phyloP scores from a whole-genome alignment of 2,888 invertebrate species.

The Drosophila barbarae region DNA sequence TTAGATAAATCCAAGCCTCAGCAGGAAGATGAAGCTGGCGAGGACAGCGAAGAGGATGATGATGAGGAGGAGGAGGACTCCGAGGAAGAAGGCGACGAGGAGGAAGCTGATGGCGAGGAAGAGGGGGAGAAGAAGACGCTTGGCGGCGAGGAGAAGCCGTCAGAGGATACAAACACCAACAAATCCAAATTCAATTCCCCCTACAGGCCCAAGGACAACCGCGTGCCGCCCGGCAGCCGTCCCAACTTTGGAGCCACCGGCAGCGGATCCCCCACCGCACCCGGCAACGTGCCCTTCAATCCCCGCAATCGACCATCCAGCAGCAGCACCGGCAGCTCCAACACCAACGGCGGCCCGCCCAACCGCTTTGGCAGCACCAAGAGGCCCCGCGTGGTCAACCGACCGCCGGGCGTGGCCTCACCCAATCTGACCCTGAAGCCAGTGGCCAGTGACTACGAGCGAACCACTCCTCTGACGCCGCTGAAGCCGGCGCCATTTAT shows the following conservation, averaged over 20 bases:
- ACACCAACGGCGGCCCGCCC: conserved; percentile 19
- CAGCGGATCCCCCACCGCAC: conserved; percentile 13
- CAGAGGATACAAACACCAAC: conserved; percentile 15
- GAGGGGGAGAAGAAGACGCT: conserved; percentile 22
- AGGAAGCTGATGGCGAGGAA: conserved; percentile 43
- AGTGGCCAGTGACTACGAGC: conserved; percentile 72
- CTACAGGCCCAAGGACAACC: conserved; percentile 56
- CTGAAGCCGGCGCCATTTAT: conserved; percentile 77
- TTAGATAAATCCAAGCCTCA: conserved; percentile 5
- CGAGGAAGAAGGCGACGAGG: conserved; percentile 46
- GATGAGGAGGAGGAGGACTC: conserved; percentile 48
- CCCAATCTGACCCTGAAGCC: conserved; percentile 75
- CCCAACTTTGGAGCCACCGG: conserved; percentile 44
- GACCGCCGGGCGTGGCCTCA: conserved; percentile 68
- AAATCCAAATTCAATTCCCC: conserved; percentile 43
- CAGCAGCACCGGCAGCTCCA: conserved; percentile 14
- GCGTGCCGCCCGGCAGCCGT: conserved; percentile 55
- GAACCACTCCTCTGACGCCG: conserved; percentile 67
- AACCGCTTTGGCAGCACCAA: conserved; percentile 55
- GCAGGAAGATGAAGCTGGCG: conserved; percentile 1
- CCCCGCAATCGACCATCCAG: conserved; percentile 46
- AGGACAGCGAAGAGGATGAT: conserved; percentile 48
- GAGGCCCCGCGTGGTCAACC: conserved; percentile 73
- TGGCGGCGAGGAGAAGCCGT: conserved; percentile 23
- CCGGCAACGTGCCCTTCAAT: conserved; percentile 60